Conservation (phyloP, 2,888 invertebrate species). For the Hypena proboscidalis region DNA sequence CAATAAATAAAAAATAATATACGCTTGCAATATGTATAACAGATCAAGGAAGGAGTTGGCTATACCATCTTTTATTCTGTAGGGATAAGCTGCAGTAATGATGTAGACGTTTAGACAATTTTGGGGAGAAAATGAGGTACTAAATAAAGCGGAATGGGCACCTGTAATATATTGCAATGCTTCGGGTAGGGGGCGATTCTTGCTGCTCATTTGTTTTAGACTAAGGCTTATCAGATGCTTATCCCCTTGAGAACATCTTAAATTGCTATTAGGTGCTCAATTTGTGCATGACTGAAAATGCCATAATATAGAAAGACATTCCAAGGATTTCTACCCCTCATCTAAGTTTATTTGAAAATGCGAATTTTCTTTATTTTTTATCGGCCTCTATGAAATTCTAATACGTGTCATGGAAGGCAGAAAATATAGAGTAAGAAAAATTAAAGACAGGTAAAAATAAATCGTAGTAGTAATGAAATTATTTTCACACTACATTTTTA, state of each 20-base stretch:
- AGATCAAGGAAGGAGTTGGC: not conserved
- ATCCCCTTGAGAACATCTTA: not conserved
- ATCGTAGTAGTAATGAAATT: no score
- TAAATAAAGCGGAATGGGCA: slow-evolving; percentile 12
- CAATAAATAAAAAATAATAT: slow-evolving; percentile 7
- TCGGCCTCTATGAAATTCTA: no score
- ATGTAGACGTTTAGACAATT: slow-evolving; percentile 1
- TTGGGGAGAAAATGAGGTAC: slow-evolving; percentile 12
- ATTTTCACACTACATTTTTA: no score
- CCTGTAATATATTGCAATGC: slow-evolving; percentile 8
- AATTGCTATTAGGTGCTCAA: not conserved
- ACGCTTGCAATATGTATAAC: no score
- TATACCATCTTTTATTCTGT: not conserved
- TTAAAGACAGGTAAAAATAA: no score
- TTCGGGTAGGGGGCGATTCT: slow-evolving; percentile 7
- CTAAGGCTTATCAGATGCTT: not conserved
- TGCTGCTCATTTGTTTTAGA: slow-evolving; percentile 6
- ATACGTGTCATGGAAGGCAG: no score
- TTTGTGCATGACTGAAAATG: no score
- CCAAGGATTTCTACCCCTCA: no score
- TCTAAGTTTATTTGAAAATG: no score
- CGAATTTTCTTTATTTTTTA: no score
- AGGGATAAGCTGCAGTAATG: not conserved
- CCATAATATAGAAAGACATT: no score
- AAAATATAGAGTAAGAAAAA: no score